phyloP scores from a whole-genome alignment of 1,140 invertebrate genomes.

The Epicauta chinensis region DNA sequence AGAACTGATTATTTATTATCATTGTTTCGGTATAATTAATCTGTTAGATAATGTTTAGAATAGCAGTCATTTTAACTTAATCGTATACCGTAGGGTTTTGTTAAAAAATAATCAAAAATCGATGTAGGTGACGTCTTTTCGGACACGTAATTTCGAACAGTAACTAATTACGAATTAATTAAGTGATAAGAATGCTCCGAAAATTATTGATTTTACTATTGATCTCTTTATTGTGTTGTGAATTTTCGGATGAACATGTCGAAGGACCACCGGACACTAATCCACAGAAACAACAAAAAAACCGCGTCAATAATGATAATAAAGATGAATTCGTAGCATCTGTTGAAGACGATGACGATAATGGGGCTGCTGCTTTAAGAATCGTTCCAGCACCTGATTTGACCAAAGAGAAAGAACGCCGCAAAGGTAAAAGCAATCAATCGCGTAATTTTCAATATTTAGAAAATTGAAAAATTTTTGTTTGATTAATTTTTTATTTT shows the following conservation, averaged over 20 bases:
- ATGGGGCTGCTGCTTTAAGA: slow-evolving; percentile 33
- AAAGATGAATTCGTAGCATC: slow-evolving; percentile 23
- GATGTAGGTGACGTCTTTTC: slow-evolving; percentile 25
- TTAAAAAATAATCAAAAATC: slow-evolving; percentile 14
- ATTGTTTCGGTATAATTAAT: no score
- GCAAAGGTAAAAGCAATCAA: slow-evolving; percentile 21
- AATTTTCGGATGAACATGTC: slow-evolving; percentile 31
- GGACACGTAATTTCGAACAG: slow-evolving; percentile 30
- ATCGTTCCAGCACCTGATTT: slow-evolving; percentile 40
- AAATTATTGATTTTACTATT: slow-evolving; percentile 19
- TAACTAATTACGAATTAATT: slow-evolving; percentile 11
- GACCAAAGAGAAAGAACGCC: slow-evolving; percentile 29
- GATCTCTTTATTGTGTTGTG: slow-evolving; percentile 27
- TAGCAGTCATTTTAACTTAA: no score
- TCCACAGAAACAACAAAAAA: slow-evolving; percentile 16
- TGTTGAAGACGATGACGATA: slow-evolving; percentile 23
- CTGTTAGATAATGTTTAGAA: no score
- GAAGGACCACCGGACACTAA: slow-evolving; percentile 24
- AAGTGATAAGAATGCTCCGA: slow-evolving; percentile 22
- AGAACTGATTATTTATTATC: no score
- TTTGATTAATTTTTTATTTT: background rate
- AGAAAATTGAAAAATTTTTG: background rate
- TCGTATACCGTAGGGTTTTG: no score
- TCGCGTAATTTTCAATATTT: background rate
- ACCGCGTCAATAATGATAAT: slow-evolving; percentile 4